A percentile compares a stretch with the other conserved stretches of the same genome.
phyloP scores from a whole-genome alignment of 2,888 invertebrate species.

The Macropis europaea region DNA sequence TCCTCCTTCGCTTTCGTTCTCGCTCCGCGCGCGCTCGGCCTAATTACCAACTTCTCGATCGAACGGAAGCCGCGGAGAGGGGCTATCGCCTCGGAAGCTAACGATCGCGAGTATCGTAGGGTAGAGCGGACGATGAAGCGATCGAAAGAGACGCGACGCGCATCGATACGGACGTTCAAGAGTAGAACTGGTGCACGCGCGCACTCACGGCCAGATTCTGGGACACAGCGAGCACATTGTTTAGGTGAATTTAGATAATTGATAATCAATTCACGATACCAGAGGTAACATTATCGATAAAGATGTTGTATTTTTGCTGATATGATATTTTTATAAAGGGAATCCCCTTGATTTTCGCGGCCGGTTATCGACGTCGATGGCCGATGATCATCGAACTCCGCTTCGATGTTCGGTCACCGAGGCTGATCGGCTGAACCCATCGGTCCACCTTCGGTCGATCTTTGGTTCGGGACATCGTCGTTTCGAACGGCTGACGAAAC shows the following conservation, averaged over 20 bases:
- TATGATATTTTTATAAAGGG: conserved; percentile 59
- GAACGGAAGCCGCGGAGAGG: too few species aligned
- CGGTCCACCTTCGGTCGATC: too few species aligned
- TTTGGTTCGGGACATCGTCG: too few species aligned
- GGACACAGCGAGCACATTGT: background rate
- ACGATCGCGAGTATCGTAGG: background rate
- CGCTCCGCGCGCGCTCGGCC: too few species aligned
- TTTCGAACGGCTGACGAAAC: too few species aligned
- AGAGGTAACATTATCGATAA: conserved; percentile 44
- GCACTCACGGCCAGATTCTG: background rate
- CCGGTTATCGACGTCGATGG: background rate
- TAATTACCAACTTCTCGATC: too few species aligned
- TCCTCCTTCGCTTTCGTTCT: too few species aligned
- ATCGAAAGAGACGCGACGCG: background rate
- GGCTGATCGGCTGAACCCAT: too few species aligned
- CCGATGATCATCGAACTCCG: background rate
- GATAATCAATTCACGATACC: conserved; percentile 26
- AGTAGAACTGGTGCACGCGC: background rate
- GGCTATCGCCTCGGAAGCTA: background rate
- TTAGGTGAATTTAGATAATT: conserved; percentile 29
- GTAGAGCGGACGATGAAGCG: background rate
- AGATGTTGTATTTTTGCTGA: conserved; percentile 57
- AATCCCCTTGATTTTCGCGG: conserved; percentile 20
- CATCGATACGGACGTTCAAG: background rate
- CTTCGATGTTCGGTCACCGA: too few species aligned